Base-by-base conservation (phyloP, 1,140 invertebrate species). In the Pissodes strobi region DNA sequence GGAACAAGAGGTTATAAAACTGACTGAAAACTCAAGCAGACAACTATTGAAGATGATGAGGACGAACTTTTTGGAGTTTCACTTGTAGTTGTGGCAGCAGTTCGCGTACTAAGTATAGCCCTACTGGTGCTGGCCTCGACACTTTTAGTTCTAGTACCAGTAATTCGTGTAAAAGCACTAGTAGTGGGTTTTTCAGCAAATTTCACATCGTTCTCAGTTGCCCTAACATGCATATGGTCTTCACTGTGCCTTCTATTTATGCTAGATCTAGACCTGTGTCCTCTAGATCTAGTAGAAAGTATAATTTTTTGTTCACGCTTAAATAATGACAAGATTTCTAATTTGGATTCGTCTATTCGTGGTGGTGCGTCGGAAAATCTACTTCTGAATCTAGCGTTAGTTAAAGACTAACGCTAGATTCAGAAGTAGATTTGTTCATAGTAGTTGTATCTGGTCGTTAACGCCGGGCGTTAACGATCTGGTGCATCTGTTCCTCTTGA, bases 321-420 rank as follows among this genome's bases (percentile, higher is more conserved):
- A 56, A 76, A 76, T 23, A 76, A 57, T 1, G 75, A 73, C 19
- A 76, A 53, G 1, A 76, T 73, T 66, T 76, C 75, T 21, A 76
- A 48, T 60, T 74, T 72, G 15, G 67, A 56, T 63, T 76, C 73
- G 21, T 76, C 71, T 18, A 76, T 66, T 8, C 64, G 59, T 58
- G 70, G 67, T 8, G 69, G 66, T 1, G 57, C 23, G 8, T 66
- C 63, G 58, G 67, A 60, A 13, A 63, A 57, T 53, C 71, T 55
- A 27, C 38, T 41, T 19, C 69, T 64, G 12, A 39, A 34, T 45
- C 69, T 22, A 13, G 25, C 4, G 10, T 8, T 34, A 18, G 17
- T 38, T 39, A 3, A 15, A n/a, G 21, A 8, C 17, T n/a, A 21
- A 37, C n/a, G n/a, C n/a, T n/a, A n/a, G n/a, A n/a, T n/a, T n/a